Evolutionary conservation across 64 coral and sea anemone genomes (phyloP).

Genomic region (Dendrophyllia cribrosa): DNA sequence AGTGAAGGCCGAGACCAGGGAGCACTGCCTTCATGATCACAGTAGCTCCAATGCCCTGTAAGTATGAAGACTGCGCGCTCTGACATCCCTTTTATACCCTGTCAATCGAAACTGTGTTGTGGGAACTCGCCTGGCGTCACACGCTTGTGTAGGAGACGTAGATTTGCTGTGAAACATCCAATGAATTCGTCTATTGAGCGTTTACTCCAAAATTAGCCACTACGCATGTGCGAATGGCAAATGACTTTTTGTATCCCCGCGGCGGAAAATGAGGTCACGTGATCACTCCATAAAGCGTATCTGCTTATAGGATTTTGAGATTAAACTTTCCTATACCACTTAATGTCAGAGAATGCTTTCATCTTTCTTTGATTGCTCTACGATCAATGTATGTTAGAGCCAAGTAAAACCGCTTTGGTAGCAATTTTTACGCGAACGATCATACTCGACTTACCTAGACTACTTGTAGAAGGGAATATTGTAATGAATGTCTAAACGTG

Average conservation of each 20-base stretch:
- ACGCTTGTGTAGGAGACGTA: not conserved
- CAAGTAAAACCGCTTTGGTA: no score
- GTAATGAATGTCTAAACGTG: no score
- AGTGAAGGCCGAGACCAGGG: constrained; percentile 75
- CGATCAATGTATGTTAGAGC: no score
- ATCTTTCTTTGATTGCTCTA: no score
- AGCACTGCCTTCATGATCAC: constrained; percentile 95
- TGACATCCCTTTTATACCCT: constrained; percentile 73
- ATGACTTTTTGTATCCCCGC: no score
- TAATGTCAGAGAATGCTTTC: no score
- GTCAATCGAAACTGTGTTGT: constrained; percentile 29
- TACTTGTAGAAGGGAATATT: no score
- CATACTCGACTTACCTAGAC: no score
- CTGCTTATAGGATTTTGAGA: no score
- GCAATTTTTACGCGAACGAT: no score
- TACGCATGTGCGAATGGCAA: constrained; percentile 1
- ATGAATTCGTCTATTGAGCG: not conserved
- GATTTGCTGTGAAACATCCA: constrained; percentile 1
- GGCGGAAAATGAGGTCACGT: not conserved
- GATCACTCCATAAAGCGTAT: not conserved
- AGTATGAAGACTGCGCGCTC: constrained; percentile 49
- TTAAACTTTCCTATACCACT: no score
- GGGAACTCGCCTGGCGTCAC: constrained; percentile 50
- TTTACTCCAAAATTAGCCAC: not conserved
- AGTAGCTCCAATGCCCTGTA: constrained; percentile 95